Base-by-base conservation (phyloP, 2,113 vertebrate genomes). In the Pogona vitticeps region DNA sequence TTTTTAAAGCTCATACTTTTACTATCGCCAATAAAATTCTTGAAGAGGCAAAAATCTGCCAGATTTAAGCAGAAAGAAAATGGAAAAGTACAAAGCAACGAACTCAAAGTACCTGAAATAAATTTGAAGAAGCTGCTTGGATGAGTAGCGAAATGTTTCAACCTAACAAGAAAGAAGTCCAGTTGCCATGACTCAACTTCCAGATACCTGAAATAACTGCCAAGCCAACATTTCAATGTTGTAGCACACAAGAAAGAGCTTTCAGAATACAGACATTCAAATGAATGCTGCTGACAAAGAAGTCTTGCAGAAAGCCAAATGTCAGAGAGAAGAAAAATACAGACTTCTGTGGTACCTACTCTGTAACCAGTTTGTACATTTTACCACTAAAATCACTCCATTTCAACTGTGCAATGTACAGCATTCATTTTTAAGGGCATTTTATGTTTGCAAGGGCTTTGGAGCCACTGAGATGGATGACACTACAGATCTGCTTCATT, bases 381-480 rank as follows among this genome's bases (percentile, higher is more conserved):
- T 65, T n/a, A 20, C 31, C 31, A 42, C 82, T 42, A 36, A 52
- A 85, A 85, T 52, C 9, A 14, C 20, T n/a, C 8, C 28, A 21
- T 40, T 76, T 67, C 73, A 28, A 76, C 73, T 12, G 15, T 33
- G 8, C 61, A 77, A 67, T 15, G 40, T 8, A 56, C 13, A 12
- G 6, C 40, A 52, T 56, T 52, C 21, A 76, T 84, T 76, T 85
- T 65, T 77, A 17, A 75, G 15, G 46, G 40, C 56, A 84, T 63
- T 20, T 21, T 36, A 17, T 6, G 2, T 52, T 76, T 14, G 26
- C 4, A 65, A 75, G 36, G n/a, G 58, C 28, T 65, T 15, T 7
- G 58, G 18, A 26, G 42, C 61, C 10, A 68, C 78, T 68, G 78
- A 85, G 75, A 85, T 77, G 75, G 83, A 85, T 78, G 61, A 26